Evolutionary conservation across 2,113 vertebrate species (phyloP).

Genomic region (Oxygymnocypris stewartii): DNA sequence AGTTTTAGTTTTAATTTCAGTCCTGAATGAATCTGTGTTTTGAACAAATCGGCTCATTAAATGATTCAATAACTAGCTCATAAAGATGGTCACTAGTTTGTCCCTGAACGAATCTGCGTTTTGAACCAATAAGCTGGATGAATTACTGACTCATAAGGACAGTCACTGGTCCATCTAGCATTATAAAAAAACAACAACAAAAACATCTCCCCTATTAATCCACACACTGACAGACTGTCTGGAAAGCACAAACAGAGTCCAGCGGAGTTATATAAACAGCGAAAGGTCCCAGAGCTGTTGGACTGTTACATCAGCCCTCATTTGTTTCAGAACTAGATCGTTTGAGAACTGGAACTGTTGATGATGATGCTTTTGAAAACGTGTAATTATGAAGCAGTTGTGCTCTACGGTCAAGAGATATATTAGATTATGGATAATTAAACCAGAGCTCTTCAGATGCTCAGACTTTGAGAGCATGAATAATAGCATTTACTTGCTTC

Average conservation of each 20-base stretch:
- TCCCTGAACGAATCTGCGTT: neutral
- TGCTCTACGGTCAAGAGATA: slow-evolving; percentile 8
- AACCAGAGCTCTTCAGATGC: neutral
- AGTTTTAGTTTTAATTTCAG: neutral
- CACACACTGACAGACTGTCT: neutral
- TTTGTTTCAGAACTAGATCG: neutral
- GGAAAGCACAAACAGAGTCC: neutral
- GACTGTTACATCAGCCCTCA: slow-evolving; percentile 1
- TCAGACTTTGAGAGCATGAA: slow-evolving; percentile 13
- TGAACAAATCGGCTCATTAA: neutral
- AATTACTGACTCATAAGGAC: neutral
- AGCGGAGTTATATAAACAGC: neutral
- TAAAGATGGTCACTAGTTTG: neutral
- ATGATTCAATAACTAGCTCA: neutral
- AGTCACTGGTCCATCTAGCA: neutral
- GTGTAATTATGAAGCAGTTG: slow-evolving; percentile 5
- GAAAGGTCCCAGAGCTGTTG: neutral
- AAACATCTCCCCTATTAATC: neutral
- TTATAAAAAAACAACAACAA: neutral
- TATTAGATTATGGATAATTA: slow-evolving; percentile 4
- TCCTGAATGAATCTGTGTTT: neutral
- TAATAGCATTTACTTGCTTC: slow-evolving; percentile 14
- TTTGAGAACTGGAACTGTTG: slow-evolving; percentile 9
- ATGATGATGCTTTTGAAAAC: neutral
- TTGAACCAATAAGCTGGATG: neutral